These are phyloP conservation scores for Loripinus fragilis DNA, from an alignment of 2,888 invertebrate genomes.

Conservation along the genomic window DNA sequence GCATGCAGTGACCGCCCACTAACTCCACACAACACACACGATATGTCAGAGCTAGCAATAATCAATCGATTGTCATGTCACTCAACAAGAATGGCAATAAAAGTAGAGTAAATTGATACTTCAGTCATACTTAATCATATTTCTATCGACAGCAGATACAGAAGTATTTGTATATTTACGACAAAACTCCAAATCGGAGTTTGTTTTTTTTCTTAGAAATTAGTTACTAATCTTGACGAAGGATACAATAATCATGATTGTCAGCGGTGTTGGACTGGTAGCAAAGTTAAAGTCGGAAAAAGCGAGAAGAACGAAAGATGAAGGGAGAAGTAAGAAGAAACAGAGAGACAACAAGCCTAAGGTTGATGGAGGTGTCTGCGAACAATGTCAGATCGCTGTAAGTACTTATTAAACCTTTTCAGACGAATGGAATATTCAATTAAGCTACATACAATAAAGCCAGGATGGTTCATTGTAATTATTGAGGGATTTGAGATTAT, in stretches of 20 bases:
- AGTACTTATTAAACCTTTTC: too few relatives aligned
- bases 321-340: neutral
- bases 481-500: too few relatives aligned
- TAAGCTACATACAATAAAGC: too few relatives aligned
- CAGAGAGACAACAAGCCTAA: neutral
- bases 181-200: neutral
- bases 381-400: constrained; percentile 2
- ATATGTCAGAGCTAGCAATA: neutral
- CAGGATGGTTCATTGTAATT: too few relatives aligned
- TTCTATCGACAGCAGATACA: neutral
- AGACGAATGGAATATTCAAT: too few relatives aligned
- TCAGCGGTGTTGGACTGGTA: neutral
- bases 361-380: neutral
- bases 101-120: neutral
- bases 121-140: neutral
- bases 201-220: constrained; percentile 15
- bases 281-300: constrained; percentile 8
- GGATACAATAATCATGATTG: constrained; percentile 11
- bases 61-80: constrained; percentile 6
- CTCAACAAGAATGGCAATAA: neutral
- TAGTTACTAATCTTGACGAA: neutral
- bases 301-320: neutral
- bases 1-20: constrained; percentile 9
- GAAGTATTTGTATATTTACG: constrained; percentile 4
- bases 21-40: neutral